Evolutionary conservation across 2,888 invertebrate species (phyloP).

Genomic region (Aporophyla lueneburgensis): DNA sequence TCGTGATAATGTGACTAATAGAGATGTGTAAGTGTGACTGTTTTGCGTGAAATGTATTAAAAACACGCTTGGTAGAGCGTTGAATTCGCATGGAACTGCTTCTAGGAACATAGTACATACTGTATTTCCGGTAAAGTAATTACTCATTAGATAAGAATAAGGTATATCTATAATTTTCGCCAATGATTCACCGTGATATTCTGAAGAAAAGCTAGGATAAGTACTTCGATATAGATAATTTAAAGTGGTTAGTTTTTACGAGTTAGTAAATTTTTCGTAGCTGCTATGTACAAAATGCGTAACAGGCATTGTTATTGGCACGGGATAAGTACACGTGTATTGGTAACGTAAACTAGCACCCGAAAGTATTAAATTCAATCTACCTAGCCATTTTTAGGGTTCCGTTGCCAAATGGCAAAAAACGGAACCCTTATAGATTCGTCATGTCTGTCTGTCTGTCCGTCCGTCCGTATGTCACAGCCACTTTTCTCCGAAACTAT

Average conservation of each 20-base stretch:
- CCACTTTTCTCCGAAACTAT: no score
- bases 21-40: constrained; percentile 16
- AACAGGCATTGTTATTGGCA: not conserved
- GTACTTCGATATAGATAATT: constrained; percentile 23
- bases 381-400: not conserved
- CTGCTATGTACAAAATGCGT: constrained; percentile 13
- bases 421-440: no score
- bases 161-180: constrained; percentile 26
- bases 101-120: constrained; percentile 18
- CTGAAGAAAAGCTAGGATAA: constrained; percentile 30
- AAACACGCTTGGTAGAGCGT: constrained; percentile 1
- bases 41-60: constrained; percentile 15
- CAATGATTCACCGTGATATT: constrained; percentile 42
- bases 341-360: not conserved
- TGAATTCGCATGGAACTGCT: constrained; percentile 12
- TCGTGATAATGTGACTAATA: constrained; percentile 22
- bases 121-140: constrained; percentile 34
- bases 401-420: no score
- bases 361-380: not conserved
- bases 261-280: not conserved
- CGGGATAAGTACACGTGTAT: constrained; percentile 4
- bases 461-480: no score
- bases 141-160: constrained; percentile 38
- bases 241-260: constrained; percentile 13
- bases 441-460: no score